phyloP scores from a whole-genome alignment of 2,797 vertebrate genomes.

The Anguilla anguilla region DNA sequence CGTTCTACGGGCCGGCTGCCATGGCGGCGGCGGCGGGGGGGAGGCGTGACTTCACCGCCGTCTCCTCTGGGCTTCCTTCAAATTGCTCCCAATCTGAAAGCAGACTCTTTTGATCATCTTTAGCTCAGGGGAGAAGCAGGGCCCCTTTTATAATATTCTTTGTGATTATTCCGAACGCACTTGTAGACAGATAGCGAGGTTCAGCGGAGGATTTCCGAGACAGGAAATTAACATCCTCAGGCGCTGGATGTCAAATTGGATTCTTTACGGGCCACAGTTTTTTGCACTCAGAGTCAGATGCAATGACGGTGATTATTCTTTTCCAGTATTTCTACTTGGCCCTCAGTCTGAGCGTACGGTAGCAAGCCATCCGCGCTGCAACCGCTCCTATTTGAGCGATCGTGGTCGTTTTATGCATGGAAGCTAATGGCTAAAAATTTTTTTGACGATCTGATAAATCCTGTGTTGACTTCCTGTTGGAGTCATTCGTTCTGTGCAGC shows the following conservation, averaged over 20 bases:
- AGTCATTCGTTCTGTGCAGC: neutral
- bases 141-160: slow-evolving; percentile 13
- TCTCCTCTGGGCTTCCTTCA: neutral
- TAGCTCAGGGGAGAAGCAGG: slow-evolving; percentile 10
- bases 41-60: neutral
- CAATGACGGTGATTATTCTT: neutral
- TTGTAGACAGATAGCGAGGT: slow-evolving; percentile 5
- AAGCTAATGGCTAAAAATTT: neutral
- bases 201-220: neutral
- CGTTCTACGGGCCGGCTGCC: neutral
- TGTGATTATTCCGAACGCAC: slow-evolving; percentile 25
- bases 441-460: neutral
- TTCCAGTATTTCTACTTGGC: neutral
- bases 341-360: neutral
- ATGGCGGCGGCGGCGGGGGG: neutral
- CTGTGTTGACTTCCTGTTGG: neutral
- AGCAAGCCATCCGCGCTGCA: neutral
- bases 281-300: neutral
- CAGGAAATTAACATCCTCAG: slow-evolving; percentile 20
- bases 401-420: neutral
- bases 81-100: slow-evolving; percentile 23
- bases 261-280: slow-evolving; percentile 5
- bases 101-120: slow-evolving; percentile 23
- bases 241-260: slow-evolving; percentile 6
- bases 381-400: neutral